Evolutionary conservation across 2,113 vertebrate genomes (phyloP), one percentile per base, ranked within the genome.

Genomic region (Mus spicilegus): DNA sequence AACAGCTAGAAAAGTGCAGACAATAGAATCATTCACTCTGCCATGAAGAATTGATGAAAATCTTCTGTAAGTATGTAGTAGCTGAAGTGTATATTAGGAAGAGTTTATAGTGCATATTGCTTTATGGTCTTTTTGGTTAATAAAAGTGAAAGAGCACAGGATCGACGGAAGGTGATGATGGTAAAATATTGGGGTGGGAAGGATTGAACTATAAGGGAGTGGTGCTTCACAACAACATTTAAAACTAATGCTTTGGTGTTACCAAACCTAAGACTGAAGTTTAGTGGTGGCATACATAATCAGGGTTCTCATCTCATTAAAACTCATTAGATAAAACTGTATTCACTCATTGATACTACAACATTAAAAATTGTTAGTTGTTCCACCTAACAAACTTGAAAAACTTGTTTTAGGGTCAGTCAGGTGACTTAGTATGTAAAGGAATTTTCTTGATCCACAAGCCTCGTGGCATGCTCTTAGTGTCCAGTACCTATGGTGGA

Each of bases 11-110:
- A 56, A 91, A 78, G 30, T 63, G 87, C 33, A 73, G 69, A 84
- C 93, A 96, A 86, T 87, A 6, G 39, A 92, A 65, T 17, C 17
- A 70, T 82, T 82, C 26, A 76, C 92, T 87, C 65, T 95, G 16
- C 20, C 26, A 58, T 33, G 4, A 87, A 17, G 20, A 36, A 75
- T 0, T 96, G 42, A 90, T 69, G 33, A 72, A 81, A 7, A 11
- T 11, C 5, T 58, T 86, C 49, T 33, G 88, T 65, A 86, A 65
- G 8, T 17, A 76, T 0, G 5, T 14, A 75, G 39, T 33, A 5
- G 33, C 20, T 81, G 26, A 77, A 65, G 0, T 87, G 26, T 13
- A 39, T 77, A 75, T 12, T 42, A 26, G 42, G n/a, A n/a, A 88
- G 12, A 84, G 0, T 10, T 51, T 85, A 46, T 22, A 72, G 63